These are phyloP conservation scores for Clarias gariepinus DNA, from an alignment of 2,113 vertebrate species.

Conservation along the genomic window DNA sequence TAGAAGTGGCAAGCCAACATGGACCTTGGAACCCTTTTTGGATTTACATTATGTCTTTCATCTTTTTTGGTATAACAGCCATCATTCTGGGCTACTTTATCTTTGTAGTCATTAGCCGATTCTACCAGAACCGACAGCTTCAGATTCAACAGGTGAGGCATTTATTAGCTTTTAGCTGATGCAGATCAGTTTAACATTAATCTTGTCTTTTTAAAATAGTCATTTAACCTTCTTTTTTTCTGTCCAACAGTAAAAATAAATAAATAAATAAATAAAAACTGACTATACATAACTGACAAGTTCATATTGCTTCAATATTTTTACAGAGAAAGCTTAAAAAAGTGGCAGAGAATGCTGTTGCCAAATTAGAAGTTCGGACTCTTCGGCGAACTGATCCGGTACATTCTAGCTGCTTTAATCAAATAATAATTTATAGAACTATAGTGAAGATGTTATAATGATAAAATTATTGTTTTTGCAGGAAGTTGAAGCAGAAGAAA, in stretches of 20 bases:
- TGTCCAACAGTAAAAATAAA: not conserved
- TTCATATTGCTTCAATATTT: slow-evolving; percentile 31
- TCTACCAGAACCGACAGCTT: slow-evolving; percentile 56
- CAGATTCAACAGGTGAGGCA: slow-evolving; percentile 44
- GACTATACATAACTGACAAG: not conserved
- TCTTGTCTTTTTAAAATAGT: not conserved
- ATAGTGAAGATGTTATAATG: not conserved
- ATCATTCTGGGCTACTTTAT: slow-evolving; percentile 69
- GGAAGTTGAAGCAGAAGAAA: slow-evolving; percentile 79
- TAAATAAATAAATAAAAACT: too few species aligned
- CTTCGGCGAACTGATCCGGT: slow-evolving; percentile 80
- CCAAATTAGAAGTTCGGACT: slow-evolving; percentile 79
- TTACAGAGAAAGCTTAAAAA: slow-evolving; percentile 80
- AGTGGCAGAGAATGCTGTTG: slow-evolving; percentile 84
- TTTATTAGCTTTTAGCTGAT: not conserved
- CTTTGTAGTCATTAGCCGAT: slow-evolving; percentile 63
- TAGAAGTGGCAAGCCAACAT: slow-evolving; percentile 55
- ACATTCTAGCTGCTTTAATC: not conserved
- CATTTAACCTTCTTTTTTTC: not conserved
- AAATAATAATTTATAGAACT: not conserved
- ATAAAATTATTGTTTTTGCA: slow-evolving; percentile 45
- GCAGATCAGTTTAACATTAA: not conserved
- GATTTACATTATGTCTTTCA: slow-evolving; percentile 72
- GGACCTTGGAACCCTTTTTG: slow-evolving; percentile 69
- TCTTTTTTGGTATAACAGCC: slow-evolving; percentile 69